Evolutionary conservation across 2,797 vertebrate genomes (phyloP).

Genomic region (Lithobates sylvaticus): DNA sequence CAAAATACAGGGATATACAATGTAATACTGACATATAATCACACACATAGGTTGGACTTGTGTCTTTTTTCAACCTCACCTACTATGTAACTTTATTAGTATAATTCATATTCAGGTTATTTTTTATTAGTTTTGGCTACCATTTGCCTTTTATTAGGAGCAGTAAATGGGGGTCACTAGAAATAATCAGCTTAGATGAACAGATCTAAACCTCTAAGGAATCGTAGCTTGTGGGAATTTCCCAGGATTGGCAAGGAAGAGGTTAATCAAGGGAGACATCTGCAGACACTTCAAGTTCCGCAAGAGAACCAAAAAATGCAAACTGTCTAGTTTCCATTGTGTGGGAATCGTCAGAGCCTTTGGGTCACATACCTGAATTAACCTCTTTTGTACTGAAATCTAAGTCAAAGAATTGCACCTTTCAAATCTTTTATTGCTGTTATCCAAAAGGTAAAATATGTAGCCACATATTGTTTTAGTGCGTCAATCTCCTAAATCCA

Average conservation of each 20-base stretch:
- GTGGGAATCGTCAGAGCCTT: conserved; percentile 45
- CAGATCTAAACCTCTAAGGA: not conserved
- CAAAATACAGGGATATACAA: too few species aligned
- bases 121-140: too few species aligned
- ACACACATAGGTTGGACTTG: too few species aligned
- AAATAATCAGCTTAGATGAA: not conserved
- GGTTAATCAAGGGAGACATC: conserved; percentile 43
- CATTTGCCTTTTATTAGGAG: too few species aligned
- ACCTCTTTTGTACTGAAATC: conserved; percentile 21
- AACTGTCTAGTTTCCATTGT: conserved; percentile 56
- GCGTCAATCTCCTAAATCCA: too few species aligned
- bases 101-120: too few species aligned
- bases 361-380: conserved; percentile 58
- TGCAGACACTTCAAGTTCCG: conserved; percentile 56
- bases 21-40: too few species aligned
- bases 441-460: not conserved
- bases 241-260: not conserved
- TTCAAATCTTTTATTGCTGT: not conserved
- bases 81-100: too few species aligned
- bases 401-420: not conserved
- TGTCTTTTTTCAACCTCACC: too few species aligned
- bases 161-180: too few species aligned
- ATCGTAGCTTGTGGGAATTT: not conserved
- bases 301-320: conserved; percentile 54
- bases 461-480: not conserved